phyloP scores from a whole-genome alignment of 1,140 invertebrate genomes.

The Wiebesia pumilae region DNA sequence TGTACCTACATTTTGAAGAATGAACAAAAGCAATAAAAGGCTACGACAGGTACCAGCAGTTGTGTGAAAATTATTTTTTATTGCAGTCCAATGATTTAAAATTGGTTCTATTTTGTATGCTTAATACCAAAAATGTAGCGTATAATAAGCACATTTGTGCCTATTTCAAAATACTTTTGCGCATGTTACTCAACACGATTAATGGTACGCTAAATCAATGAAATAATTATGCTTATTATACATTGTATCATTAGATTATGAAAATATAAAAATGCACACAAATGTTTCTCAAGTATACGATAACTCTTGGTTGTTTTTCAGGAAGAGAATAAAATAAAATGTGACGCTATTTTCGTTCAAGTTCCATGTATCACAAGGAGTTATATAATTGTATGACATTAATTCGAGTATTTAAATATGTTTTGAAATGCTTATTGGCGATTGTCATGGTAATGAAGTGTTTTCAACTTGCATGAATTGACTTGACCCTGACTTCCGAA shows the following conservation, averaged over 20 bases:
- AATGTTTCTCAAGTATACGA: not conserved
- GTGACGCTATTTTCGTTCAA: not conserved
- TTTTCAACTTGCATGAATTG: constrained; percentile 10
- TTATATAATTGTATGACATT: constrained; percentile 11
- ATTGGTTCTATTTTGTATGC: not conserved
- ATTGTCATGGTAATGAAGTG: constrained; percentile 25
- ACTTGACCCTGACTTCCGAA: constrained; percentile 21
- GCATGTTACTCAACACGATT: too few relatives aligned
- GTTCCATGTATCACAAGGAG: not conserved
- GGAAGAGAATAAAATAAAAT: not conserved
- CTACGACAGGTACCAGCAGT: constrained; percentile 47
- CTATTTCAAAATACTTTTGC: not conserved
- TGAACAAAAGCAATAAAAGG: constrained; percentile 49
- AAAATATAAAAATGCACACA: not conserved
- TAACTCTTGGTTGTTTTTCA: not conserved
- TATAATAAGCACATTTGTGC: not conserved
- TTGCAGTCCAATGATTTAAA: not conserved
- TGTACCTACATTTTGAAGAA: constrained; percentile 45
- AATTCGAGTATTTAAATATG: constrained; percentile 18
- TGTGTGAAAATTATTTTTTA: not conserved
- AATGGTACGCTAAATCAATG: too few relatives aligned
- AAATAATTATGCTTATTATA: too few relatives aligned
- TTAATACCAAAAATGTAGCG: too few relatives aligned
- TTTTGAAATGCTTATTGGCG: constrained; percentile 20
- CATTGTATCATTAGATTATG: too few relatives aligned